These are phyloP conservation scores for Nesidiocoris tenuis DNA, from an alignment of 2,888 invertebrate genomes.

Conservation along the genomic window DNA sequence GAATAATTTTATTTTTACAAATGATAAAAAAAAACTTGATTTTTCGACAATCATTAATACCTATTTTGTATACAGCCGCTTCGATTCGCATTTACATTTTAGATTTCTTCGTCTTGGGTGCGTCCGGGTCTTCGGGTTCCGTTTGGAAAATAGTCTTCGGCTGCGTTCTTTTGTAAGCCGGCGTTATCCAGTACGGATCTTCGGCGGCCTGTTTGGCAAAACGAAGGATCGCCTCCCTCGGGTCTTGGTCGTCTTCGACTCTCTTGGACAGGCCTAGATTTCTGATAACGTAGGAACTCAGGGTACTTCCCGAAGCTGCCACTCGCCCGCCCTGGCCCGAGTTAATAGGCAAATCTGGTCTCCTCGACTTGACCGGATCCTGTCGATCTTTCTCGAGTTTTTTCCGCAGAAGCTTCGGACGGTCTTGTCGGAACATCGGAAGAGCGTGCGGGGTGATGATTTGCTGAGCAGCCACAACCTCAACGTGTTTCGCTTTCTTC, in stretches of 20 bases:
- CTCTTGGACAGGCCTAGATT: conserved; percentile 91
- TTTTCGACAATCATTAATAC: too few species aligned
- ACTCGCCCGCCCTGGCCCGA: conserved; percentile 85
- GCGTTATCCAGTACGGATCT: conserved; percentile 95
- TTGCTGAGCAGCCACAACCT: conserved; percentile 85
- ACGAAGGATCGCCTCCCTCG: conserved; percentile 89
- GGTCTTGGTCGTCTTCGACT: conserved; percentile 87
- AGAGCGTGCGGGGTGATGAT: conserved; percentile 95
- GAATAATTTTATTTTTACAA: too few species aligned
- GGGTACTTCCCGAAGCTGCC: conserved; percentile 90
- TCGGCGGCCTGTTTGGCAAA: conserved; percentile 93
- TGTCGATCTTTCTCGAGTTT: conserved; percentile 87
- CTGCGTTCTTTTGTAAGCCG: conserved; percentile 86
- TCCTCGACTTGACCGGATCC: conserved; percentile 77
- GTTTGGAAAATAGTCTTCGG: conserved; percentile 77
- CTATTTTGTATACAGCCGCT: too few species aligned
- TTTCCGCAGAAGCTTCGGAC: conserved; percentile 83
- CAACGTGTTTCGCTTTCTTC: conserved; percentile 76
- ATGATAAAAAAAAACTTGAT: too few species aligned
- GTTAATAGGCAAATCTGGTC: conserved; percentile 84
- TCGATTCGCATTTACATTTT: conserved; percentile 49
- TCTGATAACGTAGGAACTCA: conserved; percentile 94
- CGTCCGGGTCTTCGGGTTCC: conserved; percentile 55
- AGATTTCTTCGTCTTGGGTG: conserved; percentile 49
- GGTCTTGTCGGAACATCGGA: conserved; percentile 90